Conservation (phyloP, 2,113 vertebrate species). For the Okapia johnstoni region DNA sequence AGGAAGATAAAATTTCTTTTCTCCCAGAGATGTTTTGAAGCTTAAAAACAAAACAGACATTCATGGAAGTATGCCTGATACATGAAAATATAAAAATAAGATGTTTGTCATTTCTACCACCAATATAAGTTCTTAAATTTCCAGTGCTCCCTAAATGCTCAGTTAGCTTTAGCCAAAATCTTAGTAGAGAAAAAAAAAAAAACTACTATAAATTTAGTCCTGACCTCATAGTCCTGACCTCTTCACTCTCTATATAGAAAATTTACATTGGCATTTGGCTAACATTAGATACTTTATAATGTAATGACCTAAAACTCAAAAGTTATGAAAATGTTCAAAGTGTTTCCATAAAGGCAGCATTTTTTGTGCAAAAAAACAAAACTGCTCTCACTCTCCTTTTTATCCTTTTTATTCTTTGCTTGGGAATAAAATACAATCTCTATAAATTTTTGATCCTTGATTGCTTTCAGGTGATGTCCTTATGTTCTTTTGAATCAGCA, state of each 20-base stretch:
- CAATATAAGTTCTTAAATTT: constrained; percentile 35
- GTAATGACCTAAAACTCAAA: constrained; percentile 13
- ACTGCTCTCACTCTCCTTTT: not conserved
- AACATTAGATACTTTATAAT: not conserved
- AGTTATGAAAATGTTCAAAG: not conserved
- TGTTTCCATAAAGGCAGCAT: not conserved
- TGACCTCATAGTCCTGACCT: not conserved
- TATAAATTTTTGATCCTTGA: constrained; percentile 2
- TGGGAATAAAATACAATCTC: not conserved
- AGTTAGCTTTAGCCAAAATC: not conserved
- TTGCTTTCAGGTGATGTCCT: not conserved
- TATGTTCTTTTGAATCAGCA: not conserved
- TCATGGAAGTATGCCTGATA: not conserved
- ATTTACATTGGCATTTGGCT: not conserved
- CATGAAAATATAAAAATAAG: not conserved
- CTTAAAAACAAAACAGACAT: not conserved
- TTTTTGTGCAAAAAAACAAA: not conserved
- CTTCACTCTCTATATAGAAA: not conserved
- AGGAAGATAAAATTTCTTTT: not conserved
- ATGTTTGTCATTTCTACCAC: not conserved
- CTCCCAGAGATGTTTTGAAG: not conserved
- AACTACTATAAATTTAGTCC: not conserved
- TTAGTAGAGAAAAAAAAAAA: not conserved
- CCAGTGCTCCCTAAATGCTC: not conserved
- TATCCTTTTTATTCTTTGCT: not conserved